A percentile compares a stretch with the other conserved stretches of the same genome.
Evolutionary conservation across 2,113 vertebrate species (phyloP).

Genomic region (Paralichthys olivaceus): DNA sequence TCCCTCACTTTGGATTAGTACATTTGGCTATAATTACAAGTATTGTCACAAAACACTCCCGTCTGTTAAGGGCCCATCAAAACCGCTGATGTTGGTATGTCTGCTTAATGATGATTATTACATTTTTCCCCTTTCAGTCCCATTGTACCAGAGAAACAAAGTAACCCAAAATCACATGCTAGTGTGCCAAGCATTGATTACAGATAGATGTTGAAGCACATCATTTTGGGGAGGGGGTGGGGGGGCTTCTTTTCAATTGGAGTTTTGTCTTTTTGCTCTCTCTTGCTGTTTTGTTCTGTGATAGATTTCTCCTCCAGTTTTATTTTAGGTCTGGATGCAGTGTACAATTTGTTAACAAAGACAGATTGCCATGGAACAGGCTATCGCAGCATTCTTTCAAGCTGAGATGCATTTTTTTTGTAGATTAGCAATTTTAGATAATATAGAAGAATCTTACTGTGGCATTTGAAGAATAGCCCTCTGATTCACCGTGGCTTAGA

Average conservation of each 20-base stretch:
- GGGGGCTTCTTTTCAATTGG: conserved; percentile 15
- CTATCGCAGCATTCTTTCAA: conserved; percentile 34
- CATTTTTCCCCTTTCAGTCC: conserved; percentile 40
- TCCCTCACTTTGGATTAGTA: conserved; percentile 68
- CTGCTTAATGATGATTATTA: conserved; percentile 77
- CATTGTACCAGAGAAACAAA: conserved; percentile 71
- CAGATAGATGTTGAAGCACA: conserved; percentile 58
- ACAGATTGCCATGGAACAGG: conserved; percentile 20
- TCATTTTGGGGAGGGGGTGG: conserved; percentile 41
- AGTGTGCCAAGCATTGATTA: conserved; percentile 79
- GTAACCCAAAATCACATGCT: conserved; percentile 73
- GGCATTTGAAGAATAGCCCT: conserved; percentile 58
- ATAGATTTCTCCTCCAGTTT: conserved; percentile 50
- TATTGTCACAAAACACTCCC: conserved; percentile 72
- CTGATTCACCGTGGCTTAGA: conserved; percentile 50
- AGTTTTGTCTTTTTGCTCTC: background rate
- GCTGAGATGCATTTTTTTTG: conserved; percentile 38
- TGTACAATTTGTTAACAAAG: conserved; percentile 60
- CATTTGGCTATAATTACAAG: conserved; percentile 78
- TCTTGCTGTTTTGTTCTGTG: conserved; percentile 58
- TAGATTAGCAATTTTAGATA: conserved; percentile 57
- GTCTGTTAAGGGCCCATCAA: conserved; percentile 68
- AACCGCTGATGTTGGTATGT: conserved; percentile 68
- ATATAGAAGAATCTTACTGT: conserved; percentile 36
- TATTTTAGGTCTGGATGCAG: conserved; percentile 46